Conservation (phyloP, 2,113 vertebrate genomes). For the Muntiacus reevesi region DNA sequence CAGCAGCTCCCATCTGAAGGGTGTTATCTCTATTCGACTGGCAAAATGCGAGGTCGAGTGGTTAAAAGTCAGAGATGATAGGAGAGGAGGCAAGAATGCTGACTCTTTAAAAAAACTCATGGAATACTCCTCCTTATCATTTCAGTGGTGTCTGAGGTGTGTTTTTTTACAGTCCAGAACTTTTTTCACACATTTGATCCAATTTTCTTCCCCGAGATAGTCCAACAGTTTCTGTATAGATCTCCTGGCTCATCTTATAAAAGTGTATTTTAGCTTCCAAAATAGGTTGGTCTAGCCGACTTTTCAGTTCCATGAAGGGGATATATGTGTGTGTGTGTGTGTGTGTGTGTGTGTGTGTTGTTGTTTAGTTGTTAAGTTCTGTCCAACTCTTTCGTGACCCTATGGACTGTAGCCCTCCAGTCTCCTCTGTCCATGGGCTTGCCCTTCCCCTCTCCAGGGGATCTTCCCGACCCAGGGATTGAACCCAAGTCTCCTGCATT, state of each 20-base stretch:
- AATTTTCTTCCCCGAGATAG: neutral
- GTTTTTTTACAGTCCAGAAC: neutral
- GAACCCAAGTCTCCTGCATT: neutral
- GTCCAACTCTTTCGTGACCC: neutral
- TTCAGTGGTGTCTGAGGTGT: neutral
- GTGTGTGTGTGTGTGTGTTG: too few species aligned
- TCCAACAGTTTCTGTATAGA: neutral
- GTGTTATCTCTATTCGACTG: neutral
- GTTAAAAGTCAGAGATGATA: neutral
- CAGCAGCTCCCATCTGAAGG: neutral
- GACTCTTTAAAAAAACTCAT: neutral
- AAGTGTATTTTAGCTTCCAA: neutral
- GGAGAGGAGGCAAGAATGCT: neutral
- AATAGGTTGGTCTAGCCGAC: neutral
- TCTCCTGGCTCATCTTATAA: neutral
- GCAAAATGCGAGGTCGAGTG: neutral
- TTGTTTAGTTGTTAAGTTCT: neutral
- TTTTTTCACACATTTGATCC: neutral
- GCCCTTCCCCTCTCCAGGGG: neutral
- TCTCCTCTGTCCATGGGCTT: neutral
- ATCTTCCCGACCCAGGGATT: neutral
- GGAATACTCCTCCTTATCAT: neutral
- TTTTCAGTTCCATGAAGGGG: neutral
- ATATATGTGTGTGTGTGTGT: neutral
- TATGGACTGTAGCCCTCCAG: neutral